These are phyloP conservation scores for Lasioglossum oenotherae DNA, from an alignment of 2,888 invertebrate genomes.

Conservation along the genomic window DNA sequence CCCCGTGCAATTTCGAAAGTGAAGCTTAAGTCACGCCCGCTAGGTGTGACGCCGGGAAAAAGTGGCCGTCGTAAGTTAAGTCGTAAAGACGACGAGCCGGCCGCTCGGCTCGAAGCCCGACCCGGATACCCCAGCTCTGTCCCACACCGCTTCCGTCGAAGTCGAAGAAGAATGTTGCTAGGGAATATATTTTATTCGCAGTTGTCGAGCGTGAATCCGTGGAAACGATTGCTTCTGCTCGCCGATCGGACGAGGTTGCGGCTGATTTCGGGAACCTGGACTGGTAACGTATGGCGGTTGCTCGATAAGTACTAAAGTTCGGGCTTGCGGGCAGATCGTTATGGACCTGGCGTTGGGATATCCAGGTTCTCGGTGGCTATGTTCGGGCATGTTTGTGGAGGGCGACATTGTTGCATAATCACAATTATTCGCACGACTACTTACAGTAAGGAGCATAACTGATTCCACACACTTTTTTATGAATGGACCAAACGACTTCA, in stretches of 20 bases:
- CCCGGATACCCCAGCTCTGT: background rate
- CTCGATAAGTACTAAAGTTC: background rate
- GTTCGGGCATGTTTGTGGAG: background rate
- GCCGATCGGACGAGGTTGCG: background rate
- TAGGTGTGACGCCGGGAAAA: slow-evolving; percentile 42
- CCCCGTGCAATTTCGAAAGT: slow-evolving; percentile 60
- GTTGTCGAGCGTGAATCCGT: background rate
- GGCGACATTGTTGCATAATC: background rate
- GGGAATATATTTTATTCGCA: background rate
- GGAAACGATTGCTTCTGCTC: background rate
- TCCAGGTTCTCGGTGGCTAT: background rate
- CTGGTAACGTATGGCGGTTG: background rate
- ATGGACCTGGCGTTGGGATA: background rate
- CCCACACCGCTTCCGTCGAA: background rate
- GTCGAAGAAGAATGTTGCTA: background rate
- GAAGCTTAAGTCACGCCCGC: slow-evolving; percentile 52
- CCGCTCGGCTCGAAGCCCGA: background rate
- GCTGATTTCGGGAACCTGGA: background rate
- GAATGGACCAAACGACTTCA: too few species aligned
- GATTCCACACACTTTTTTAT: too few species aligned
- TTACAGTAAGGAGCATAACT: too few species aligned
- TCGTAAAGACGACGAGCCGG: slow-evolving; percentile 26
- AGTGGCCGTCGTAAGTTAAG: slow-evolving; percentile 49
- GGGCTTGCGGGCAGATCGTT: background rate
- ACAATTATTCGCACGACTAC: too few species aligned